Conservation (phyloP, 2,888 invertebrate species). For the Chymomyza amoena region DNA sequence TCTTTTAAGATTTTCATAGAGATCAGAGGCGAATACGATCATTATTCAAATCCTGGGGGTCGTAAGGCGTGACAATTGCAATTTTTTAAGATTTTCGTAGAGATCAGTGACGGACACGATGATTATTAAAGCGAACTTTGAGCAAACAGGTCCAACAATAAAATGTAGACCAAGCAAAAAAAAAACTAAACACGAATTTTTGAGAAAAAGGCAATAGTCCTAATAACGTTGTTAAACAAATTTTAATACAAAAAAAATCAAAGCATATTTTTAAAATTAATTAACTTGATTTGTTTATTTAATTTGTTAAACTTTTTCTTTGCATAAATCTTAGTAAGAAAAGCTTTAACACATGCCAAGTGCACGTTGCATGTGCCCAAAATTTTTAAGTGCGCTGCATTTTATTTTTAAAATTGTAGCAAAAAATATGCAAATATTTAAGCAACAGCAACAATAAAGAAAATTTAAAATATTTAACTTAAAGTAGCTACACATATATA, state of each 20-base stretch:
- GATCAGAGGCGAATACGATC: no score
- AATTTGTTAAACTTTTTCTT: slow-evolving; percentile 35
- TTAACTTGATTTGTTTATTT: slow-evolving; percentile 24
- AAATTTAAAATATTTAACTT: slow-evolving; percentile 34
- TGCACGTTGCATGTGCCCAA: slow-evolving; percentile 27
- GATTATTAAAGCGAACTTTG: background rate
- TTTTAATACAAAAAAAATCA: background rate
- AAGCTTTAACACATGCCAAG: slow-evolving; percentile 64
- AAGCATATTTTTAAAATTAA: slow-evolving; percentile 20
- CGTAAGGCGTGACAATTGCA: no score
- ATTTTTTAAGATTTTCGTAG: no score
- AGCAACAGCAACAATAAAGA: slow-evolving; percentile 36
- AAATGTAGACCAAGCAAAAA: background rate
- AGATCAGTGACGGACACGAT: no score
- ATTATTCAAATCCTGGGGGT: no score
- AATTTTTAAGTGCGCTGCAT: slow-evolving; percentile 41
- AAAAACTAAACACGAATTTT: slow-evolving; percentile 42
- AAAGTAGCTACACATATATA: slow-evolving; percentile 25
- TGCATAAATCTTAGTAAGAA: slow-evolving; percentile 60
- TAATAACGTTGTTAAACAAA: slow-evolving; percentile 14
- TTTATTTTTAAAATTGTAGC: slow-evolving; percentile 49
- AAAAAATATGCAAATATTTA: slow-evolving; percentile 49
- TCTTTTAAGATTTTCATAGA: no score
- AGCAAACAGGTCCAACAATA: background rate
- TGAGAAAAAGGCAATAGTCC: slow-evolving; percentile 13